These are phyloP conservation scores for Panorpa germanica DNA, from an alignment of 2,888 invertebrate species.

Conservation along the genomic window DNA sequence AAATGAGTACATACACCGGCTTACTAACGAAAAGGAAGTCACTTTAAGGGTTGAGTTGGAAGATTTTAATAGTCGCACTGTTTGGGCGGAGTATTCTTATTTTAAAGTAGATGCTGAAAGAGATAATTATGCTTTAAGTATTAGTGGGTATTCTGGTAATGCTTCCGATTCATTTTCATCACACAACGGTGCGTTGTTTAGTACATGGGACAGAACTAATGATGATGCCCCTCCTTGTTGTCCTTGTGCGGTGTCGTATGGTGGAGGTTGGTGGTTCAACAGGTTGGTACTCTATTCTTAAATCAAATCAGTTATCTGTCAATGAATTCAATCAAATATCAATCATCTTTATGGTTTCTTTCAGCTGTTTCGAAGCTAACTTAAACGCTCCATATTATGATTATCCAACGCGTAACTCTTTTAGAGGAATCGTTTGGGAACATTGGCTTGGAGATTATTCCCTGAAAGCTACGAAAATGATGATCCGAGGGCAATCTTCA, in stretches of 20 bases:
- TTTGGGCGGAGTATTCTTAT: constrained; percentile 30
- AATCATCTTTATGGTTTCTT: constrained; percentile 11
- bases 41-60: constrained; percentile 29
- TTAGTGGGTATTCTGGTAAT: constrained; percentile 30
- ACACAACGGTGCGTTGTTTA: constrained; percentile 30
- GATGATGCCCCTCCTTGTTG: constrained; percentile 29
- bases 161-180: constrained; percentile 30
- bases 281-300: constrained; percentile 19
- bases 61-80: constrained; percentile 26
- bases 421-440: constrained; percentile 35
- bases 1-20: constrained; percentile 30
- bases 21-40: constrained; percentile 24
- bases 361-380: constrained; percentile 35
- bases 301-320: background rate
- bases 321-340: constrained; percentile 2
- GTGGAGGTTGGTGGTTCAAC: constrained; percentile 41
- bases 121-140: constrained; percentile 24
- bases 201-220: constrained; percentile 27
- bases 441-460: constrained; percentile 35
- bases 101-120: constrained; percentile 24
- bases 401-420: constrained; percentile 25
- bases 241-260: constrained; percentile 31
- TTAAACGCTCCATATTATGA: constrained; percentile 31
- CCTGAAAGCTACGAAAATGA: constrained; percentile 29
- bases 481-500: no score